phyloP scores from a whole-genome alignment of 2,113 vertebrate species.

The Corydoras sp. region DNA sequence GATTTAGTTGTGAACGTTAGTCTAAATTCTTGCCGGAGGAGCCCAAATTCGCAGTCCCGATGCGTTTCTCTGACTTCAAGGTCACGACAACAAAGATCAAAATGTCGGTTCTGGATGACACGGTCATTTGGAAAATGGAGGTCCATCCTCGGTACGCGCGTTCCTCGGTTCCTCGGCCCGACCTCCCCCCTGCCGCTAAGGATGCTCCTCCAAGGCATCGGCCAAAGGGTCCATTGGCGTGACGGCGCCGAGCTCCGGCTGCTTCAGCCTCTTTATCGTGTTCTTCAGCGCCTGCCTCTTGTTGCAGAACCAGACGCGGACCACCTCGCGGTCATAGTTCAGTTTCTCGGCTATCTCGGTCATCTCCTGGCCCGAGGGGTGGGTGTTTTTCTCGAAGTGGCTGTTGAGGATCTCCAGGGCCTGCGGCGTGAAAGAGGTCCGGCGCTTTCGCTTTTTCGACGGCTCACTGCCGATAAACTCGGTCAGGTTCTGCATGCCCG shows the following conservation, averaged over 20 bases:
- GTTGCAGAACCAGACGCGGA: conserved; percentile 99
- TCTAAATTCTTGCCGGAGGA: conserved; percentile 76
- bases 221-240: conserved; percentile 84
- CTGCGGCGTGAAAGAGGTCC: conserved; percentile 98
- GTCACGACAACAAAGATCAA: conserved; percentile 74
- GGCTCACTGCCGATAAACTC: conserved; percentile 99
- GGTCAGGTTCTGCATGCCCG: conserved; percentile 99
- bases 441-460: conserved; percentile 99
- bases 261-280: conserved; percentile 98
- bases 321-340: conserved; percentile 98
- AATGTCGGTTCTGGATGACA: conserved; percentile 58
- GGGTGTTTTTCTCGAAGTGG: conserved; percentile 99
- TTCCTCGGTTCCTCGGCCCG: neutral
- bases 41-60: conserved; percentile 65
- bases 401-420: conserved; percentile 99
- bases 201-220: conserved; percentile 89
- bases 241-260: conserved; percentile 76
- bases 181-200: conserved; percentile 59
- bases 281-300: conserved; percentile 99
- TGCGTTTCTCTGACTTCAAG: conserved; percentile 67
- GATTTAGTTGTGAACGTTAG: conserved; percentile 70
- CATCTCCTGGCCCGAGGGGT: conserved; percentile 99
- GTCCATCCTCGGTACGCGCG: conserved; percentile 13
- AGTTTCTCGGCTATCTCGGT: conserved; percentile 99
- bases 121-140: conserved; percentile 53